phyloP scores from a whole-genome alignment of 1,140 invertebrate genomes.

The Apis cerana region DNA sequence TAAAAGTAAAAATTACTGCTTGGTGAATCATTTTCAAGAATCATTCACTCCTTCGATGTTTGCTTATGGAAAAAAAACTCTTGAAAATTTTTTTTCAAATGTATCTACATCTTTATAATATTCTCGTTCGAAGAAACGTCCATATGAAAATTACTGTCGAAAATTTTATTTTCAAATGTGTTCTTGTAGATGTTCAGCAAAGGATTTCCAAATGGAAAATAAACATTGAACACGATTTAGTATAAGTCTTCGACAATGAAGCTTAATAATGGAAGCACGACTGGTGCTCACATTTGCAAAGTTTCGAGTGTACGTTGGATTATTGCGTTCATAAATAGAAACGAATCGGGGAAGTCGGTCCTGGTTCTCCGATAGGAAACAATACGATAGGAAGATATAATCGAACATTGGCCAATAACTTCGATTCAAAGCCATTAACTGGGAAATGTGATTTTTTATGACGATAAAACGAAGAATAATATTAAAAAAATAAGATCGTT shows the following conservation, averaged over 20 bases:
- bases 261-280: constrained; percentile 39
- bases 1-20: too few relatives aligned
- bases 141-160: too few relatives aligned
- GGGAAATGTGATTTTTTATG: not conserved
- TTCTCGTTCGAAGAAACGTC: too few relatives aligned
- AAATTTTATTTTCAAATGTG: too few relatives aligned
- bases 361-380: constrained; percentile 27
- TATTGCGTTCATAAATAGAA: constrained; percentile 52
- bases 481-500: too few relatives aligned
- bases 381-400: constrained; percentile 8
- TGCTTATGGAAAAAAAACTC: too few relatives aligned
- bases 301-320: constrained; percentile 36
- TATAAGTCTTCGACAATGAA: not conserved
- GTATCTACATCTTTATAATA: too few relatives aligned
- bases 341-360: constrained; percentile 25
- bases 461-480: not conserved
- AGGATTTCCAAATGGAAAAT: not conserved
- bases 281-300: constrained; percentile 16
- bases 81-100: too few relatives aligned
- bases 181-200: too few relatives aligned
- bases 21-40: too few relatives aligned
- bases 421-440: not conserved
- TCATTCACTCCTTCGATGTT: too few relatives aligned
- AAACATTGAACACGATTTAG: accelerated
- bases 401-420: constrained; percentile 27